Conservation (phyloP, 1,140 invertebrate species). For the Zophobas atratus region DNA sequence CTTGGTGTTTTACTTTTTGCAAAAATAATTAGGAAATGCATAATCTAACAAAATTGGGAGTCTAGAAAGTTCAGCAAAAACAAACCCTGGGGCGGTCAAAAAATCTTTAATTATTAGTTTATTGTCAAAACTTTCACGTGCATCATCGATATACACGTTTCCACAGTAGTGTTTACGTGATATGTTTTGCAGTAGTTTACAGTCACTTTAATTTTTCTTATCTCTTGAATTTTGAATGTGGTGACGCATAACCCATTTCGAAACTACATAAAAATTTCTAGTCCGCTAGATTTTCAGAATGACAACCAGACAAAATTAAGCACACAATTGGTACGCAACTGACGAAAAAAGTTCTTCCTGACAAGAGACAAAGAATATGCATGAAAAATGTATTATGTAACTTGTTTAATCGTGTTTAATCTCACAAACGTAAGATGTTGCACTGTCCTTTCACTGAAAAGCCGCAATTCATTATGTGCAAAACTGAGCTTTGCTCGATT, state of each 20-base stretch:
- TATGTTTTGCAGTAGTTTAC: slow-evolving; percentile 19
- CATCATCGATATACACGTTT: slow-evolving; percentile 13
- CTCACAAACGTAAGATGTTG: slow-evolving; percentile 35
- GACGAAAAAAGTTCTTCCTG: slow-evolving; percentile 23
- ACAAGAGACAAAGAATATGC: slow-evolving; percentile 18
- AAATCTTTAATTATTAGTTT: slow-evolving; percentile 20
- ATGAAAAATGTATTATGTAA: slow-evolving; percentile 14
- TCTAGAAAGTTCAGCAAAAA: slow-evolving; percentile 13
- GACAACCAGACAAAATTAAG: background rate
- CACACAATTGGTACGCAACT: background rate
- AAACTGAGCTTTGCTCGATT: slow-evolving; percentile 9
- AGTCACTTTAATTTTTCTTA: slow-evolving; percentile 26
- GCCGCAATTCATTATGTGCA: slow-evolving; percentile 30
- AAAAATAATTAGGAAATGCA: too few species aligned
- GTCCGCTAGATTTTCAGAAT: background rate
- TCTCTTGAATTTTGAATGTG: background rate
- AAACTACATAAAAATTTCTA: background rate
- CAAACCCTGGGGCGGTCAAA: too few species aligned
- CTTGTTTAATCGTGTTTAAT: slow-evolving; percentile 16
- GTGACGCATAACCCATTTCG: background rate
- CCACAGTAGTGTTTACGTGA: slow-evolving; percentile 7
- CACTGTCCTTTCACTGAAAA: slow-evolving; percentile 37
- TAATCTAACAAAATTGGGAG: background rate
- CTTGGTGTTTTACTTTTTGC: too few species aligned
- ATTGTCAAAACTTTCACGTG: slow-evolving; percentile 25